phyloP scores from a whole-genome alignment of 2,797 vertebrate species.

The Aselliscus stoliczkanus region DNA sequence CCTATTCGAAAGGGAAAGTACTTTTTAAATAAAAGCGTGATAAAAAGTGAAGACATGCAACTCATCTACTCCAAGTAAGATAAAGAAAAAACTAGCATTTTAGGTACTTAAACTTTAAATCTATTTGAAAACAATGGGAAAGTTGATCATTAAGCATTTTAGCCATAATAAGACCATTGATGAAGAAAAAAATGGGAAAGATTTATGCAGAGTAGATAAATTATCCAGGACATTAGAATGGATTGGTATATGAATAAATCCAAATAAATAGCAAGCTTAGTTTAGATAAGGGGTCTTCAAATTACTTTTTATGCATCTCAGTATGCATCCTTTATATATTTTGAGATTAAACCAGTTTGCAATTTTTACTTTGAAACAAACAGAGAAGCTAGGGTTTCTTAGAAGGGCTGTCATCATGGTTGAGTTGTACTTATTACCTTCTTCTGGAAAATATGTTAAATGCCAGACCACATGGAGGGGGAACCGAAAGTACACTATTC shows the following conservation, averaged over 20 bases:
- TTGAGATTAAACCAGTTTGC: background rate
- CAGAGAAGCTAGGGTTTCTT: constrained; percentile 5
- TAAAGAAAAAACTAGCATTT: background rate
- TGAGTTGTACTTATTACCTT: background rate
- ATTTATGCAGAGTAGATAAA: background rate
- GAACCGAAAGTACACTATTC: background rate
- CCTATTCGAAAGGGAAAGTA: background rate
- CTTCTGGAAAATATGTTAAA: constrained; percentile 37
- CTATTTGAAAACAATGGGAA: background rate
- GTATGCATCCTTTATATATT: background rate
- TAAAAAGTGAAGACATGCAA: background rate
- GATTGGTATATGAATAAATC: background rate
- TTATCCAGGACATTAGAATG: background rate
- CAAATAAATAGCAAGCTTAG: background rate
- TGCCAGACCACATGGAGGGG: constrained; percentile 15
- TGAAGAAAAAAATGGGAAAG: background rate
- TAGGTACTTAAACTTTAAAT: background rate
- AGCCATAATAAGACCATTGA: background rate
- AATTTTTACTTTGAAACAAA: background rate
- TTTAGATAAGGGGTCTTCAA: background rate
- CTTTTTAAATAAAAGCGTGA: background rate
- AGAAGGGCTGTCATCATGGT: constrained; percentile 26
- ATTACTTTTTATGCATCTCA: background rate
- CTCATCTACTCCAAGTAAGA: background rate
- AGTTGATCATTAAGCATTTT: background rate